Evolutionary conservation across 1,140 invertebrate species (phyloP).

Genomic region (Drosophila athabasca): DNA sequence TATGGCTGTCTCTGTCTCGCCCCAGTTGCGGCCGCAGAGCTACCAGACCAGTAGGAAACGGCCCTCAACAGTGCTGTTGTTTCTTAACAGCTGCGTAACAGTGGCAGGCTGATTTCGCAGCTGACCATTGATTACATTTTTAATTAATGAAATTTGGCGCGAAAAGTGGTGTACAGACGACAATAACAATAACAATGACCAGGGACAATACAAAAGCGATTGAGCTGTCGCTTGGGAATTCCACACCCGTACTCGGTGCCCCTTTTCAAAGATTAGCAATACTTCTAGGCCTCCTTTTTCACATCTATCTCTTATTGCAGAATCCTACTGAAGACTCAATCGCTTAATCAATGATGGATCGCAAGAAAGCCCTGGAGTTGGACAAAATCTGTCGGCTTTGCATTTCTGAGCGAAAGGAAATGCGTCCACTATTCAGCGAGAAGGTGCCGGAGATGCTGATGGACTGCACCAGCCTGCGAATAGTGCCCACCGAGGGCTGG

Average conservation of each 20-base stretch:
- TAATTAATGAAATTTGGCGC: constrained; percentile 33
- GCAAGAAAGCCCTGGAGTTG: constrained; percentile 83
- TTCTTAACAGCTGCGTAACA: constrained; percentile 1
- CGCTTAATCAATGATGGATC: constrained; percentile 63
- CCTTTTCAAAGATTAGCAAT: not conserved
- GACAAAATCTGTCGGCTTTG: constrained; percentile 87
- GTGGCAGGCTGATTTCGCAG: not conserved
- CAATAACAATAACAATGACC: no score
- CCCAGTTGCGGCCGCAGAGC: constrained; percentile 12
- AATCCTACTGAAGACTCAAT: constrained; percentile 8
- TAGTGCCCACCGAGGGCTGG: constrained; percentile 85
- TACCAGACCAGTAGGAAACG: constrained; percentile 31
- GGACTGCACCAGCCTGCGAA: constrained; percentile 86
- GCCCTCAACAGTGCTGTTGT: constrained; percentile 22
- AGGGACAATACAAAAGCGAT: no score
- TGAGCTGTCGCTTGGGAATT: no score
- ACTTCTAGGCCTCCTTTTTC: not conserved
- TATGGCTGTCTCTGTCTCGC: constrained; percentile 55
- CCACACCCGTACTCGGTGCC: not conserved
- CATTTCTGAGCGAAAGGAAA: constrained; percentile 86
- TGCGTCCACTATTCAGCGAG: constrained; percentile 86
- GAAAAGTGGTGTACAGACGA: not conserved
- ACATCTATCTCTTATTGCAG: constrained; percentile 2
- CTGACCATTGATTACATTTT: not conserved
- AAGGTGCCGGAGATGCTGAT: constrained; percentile 86